These are phyloP conservation scores for Cydia amplana DNA, from an alignment of 1,140 invertebrate genomes.

Conservation along the genomic window DNA sequence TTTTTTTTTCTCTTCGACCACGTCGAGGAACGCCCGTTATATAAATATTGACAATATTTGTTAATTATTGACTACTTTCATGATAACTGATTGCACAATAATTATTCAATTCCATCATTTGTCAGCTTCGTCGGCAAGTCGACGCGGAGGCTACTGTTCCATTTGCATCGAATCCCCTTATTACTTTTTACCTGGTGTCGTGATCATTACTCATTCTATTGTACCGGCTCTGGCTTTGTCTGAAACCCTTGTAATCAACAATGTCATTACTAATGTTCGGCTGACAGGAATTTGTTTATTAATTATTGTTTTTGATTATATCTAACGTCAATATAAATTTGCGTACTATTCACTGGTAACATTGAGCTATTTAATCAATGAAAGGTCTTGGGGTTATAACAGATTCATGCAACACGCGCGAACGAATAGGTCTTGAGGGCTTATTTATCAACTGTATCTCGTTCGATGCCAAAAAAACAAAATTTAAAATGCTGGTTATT, in stretches of 20 bases:
- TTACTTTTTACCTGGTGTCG: constrained; percentile 71
- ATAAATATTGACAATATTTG: neutral
- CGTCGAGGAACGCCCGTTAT: neutral
- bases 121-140: constrained; percentile 71
- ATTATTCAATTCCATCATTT: constrained; percentile 76
- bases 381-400: too few relatives aligned
- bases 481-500: too few relatives aligned
- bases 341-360: neutral
- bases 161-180: constrained; percentile 66
- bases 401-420: too few relatives aligned
- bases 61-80: constrained; percentile 41
- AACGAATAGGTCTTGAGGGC: neutral
- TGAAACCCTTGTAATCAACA: constrained; percentile 45
- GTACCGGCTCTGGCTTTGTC: constrained; percentile 54
- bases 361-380: too few relatives aligned
- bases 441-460: neutral
- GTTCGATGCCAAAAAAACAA: too few relatives aligned
- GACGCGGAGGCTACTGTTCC: constrained; percentile 72
- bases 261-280: constrained; percentile 42
- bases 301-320: constrained; percentile 23
- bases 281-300: constrained; percentile 36
- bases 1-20: too few relatives aligned
- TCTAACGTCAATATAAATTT: neutral
- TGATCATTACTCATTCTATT: constrained; percentile 70
- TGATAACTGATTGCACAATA: constrained; percentile 54